Evolutionary conservation across 2,888 invertebrate species (phyloP), one percentile per base, ranked within the genome.

Genomic region (Tetragonisca angustula): DNA sequence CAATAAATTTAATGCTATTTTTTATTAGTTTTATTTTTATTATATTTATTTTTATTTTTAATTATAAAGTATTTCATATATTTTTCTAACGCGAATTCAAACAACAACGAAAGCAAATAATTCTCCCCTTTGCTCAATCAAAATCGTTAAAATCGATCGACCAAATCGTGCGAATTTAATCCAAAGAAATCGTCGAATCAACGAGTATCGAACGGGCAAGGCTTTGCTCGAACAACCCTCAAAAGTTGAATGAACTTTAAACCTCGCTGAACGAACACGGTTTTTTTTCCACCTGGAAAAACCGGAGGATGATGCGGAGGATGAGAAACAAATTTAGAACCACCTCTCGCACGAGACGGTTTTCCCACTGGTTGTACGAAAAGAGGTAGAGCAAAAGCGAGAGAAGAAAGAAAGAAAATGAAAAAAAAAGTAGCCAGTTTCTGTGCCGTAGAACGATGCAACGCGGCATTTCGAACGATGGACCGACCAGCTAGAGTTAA

Each of bases 291-390:
- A n/a, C 24, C 5, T 27, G 27, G 27, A 27, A 13, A 56, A 56
- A 56, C 15, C n/a, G n/a, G 15, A 15, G 19, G 52, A 21, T 52
- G 52, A 21, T 52, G 59, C 71, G 43, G n/a, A 32, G 2, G n/a
- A 56, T 13, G 19, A 32, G 36, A 56, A 70, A 71, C 15, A 56
- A 73, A 61, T 77, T 81, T 71, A 61, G 24, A 70, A 69, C n/a
- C 19, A 64, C 21, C n/a, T n/a, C 54, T n/a, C 27, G 15, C 43
- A 52, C 21, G 17, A 56, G n/a, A 15, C 19, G 6, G 17, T 9
- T 15, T 70, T 59, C 72, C 13, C 15, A 15, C 9, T 6, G 36
- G 17, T 19, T 0, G 36, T 43, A 52, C 15, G n/a, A 32, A 32
- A 69, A 62, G 27, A 27, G 62, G 59, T 2, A 27, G 50, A 50